Conservation (phyloP, 2,888 invertebrate genomes). For the Strigamia transsilvanica region DNA sequence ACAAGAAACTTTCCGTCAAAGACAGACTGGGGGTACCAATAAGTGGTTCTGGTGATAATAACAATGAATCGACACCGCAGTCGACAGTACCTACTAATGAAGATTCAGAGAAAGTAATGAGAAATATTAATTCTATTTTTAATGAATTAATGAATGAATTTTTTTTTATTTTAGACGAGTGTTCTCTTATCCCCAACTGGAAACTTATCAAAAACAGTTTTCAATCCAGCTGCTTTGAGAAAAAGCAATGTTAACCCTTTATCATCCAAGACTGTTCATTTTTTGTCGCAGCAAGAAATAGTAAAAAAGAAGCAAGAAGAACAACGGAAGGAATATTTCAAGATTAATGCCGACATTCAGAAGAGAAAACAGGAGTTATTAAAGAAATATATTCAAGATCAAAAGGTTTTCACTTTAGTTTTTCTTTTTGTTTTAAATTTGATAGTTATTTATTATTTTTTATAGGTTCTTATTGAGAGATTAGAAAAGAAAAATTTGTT, state of each 20-base stretch:
- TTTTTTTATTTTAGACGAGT: constrained; percentile 53
- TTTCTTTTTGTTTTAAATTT: background rate
- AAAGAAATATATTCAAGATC: constrained; percentile 88
- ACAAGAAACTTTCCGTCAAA: constrained; percentile 64
- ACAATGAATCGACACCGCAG: constrained; percentile 55
- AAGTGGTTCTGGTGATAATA: constrained; percentile 29
- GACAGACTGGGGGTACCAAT: constrained; percentile 67
- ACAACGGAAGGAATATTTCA: constrained; percentile 76
- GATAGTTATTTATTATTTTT: constrained; percentile 43
- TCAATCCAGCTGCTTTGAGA: constrained; percentile 65
- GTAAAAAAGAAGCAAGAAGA: constrained; percentile 79
- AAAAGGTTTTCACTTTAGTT: constrained; percentile 68
- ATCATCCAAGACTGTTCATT: constrained; percentile 62
- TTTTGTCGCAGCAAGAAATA: constrained; percentile 71
- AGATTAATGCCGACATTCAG: constrained; percentile 80
- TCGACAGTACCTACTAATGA: constrained; percentile 51
- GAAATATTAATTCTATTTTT: background rate
- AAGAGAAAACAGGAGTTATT: constrained; percentile 85
- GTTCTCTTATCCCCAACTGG: constrained; percentile 62
- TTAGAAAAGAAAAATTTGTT: constrained; percentile 75
- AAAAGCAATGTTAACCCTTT: constrained; percentile 58
- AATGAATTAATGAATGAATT: background rate
- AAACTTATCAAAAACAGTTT: constrained; percentile 67
- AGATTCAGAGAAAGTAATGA: constrained; percentile 57
- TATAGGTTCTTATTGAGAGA: constrained; percentile 75